Evolutionary conservation across 2,797 vertebrate species (phyloP), one percentile per base, ranked within the genome.

Genomic region (Phalloptychus januarius): DNA sequence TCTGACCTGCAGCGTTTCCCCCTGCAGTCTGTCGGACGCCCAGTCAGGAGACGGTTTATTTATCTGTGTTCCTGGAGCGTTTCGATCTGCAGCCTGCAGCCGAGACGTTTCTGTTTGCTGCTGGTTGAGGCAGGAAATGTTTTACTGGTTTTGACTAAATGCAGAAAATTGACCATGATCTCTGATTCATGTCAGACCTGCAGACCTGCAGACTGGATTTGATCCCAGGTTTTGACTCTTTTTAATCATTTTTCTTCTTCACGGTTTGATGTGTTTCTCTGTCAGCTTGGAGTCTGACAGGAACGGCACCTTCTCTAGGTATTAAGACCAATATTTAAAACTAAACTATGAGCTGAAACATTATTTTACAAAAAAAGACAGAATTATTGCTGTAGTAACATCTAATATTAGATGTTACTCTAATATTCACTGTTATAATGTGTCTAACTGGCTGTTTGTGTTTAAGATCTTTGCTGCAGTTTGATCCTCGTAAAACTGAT

Each of bases 71-170:
- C 50, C 20, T 6, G 38, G 73, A 79, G 18, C 2, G 61, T 74
- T 87, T 84, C 73, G 50, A 65, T 84, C 52, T 86, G n/a, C 33
- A 78, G 52, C 79, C 82, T 79, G 79, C 63, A 78, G 83, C 74
- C 83, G 23, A 10, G 6, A 6, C 33, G 33, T 25, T 54, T 15
- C 3, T 33, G 13, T 67, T 67, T 48, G 23, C 33, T 76, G 58
- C 44, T 65, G 31, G 25, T 8, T 52, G 36, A 70, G 81, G 63
- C 38, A 67, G 33, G 23, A 76, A n/a, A n/a, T 50, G n/a, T 48
- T 48, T 48, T 5, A 50, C 12, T 18, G 31, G 10, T 48, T 72
- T 36, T 50, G 31, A 48, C 7, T 48, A 48, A 71, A 71, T 45
- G 45, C n/a, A 46, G 28, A 46, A 72, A 50, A 46, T 52, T 2